Evolutionary conservation across 35 echinoderm and acorn worm genomes (phyloP), one percentile per base, ranked within the genome.

Genomic region (Ptychodera flava): DNA sequence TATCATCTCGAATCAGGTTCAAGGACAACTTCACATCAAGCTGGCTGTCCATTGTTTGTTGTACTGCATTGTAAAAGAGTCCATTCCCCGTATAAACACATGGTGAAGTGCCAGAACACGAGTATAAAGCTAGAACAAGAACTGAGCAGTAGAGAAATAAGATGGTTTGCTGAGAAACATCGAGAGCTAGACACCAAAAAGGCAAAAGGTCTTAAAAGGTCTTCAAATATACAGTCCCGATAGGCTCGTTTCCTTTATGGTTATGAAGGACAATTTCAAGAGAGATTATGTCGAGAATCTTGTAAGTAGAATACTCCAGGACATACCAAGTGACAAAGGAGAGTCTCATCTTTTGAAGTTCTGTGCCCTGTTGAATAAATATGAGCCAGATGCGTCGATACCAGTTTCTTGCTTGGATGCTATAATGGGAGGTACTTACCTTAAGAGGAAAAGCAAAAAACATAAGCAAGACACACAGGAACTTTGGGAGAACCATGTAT

Each of bases 241-340:
- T 16, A 81, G 36, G 14, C 80, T 93, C 6, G 83, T 93, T 35
- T 87, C 87, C 16, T 89, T 89, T 33, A 93, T 93, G 91, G 91
- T 93, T 16, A 89, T 93, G 91, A 93, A 93, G 36, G 78, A 89
- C n/a, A n/a, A n/a, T n/a, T n/a, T n/a, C n/a, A n/a, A n/a, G n/a
- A n/a, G n/a, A n/a, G n/a, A n/a, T n/a, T n/a, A n/a, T n/a, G n/a
- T n/a, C n/a, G n/a, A n/a, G n/a, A n/a, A n/a, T n/a, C n/a, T n/a
- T n/a, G n/a, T n/a, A n/a, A n/a, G n/a, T n/a, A n/a, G n/a, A n/a
- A n/a, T n/a, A n/a, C n/a, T n/a, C n/a, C n/a, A n/a, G n/a, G n/a
- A n/a, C n/a, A n/a, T n/a, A n/a, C n/a, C n/a, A n/a, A n/a, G n/a
- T n/a, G n/a, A n/a, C n/a, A n/a, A n/a, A n/a, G n/a, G n/a, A n/a